Base-by-base conservation (phyloP, 1,140 invertebrate genomes). In the Brachionus angularis region DNA sequence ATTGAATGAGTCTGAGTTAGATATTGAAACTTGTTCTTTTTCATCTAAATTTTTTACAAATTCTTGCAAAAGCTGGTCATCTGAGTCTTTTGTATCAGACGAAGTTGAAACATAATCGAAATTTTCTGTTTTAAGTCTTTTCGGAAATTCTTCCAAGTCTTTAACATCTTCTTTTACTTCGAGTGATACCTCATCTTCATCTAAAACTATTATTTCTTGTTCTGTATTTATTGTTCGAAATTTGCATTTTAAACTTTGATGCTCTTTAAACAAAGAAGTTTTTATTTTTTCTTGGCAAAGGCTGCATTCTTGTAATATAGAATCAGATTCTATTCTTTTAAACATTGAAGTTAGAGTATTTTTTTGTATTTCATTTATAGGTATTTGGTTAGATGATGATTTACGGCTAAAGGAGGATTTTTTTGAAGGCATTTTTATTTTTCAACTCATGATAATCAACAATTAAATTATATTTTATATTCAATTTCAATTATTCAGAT, bases 401-500 rank as follows among this genome's bases (percentile, higher is more conserved):
- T 58, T 58, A 23, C 53, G 53, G 10, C 33, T 39, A 7, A 58
- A 58, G 7, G 5, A 23, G 1, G 53, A 58, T 39, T 23, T 12
- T 58, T 58, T 58, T 2, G 36, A 18, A 12, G 53, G 53, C 53
- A 58, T 58, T 58, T 36, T 52, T 4, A n/a, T n/a, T n/a, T n/a
- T n/a, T n/a, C n/a, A n/a, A n/a, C n/a, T n/a, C n/a, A n/a, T n/a
- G n/a, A n/a, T n/a, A n/a, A n/a, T n/a, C n/a, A n/a, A n/a, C n/a
- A n/a, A n/a, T n/a, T n/a, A n/a, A n/a, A n/a, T n/a, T n/a, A n/a
- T n/a, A n/a, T n/a, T n/a, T n/a, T n/a, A n/a, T n/a, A n/a, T n/a
- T n/a, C n/a, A n/a, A n/a, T n/a, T n/a, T n/a, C n/a, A n/a, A n/a
- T n/a, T n/a, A n/a, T n/a, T n/a, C n/a, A n/a, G n/a, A n/a, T n/a